Evolutionary conservation across 2,888 invertebrate genomes (phyloP), one percentile per base, ranked within the genome.

Genomic region (Pantelozetes paolii): DNA sequence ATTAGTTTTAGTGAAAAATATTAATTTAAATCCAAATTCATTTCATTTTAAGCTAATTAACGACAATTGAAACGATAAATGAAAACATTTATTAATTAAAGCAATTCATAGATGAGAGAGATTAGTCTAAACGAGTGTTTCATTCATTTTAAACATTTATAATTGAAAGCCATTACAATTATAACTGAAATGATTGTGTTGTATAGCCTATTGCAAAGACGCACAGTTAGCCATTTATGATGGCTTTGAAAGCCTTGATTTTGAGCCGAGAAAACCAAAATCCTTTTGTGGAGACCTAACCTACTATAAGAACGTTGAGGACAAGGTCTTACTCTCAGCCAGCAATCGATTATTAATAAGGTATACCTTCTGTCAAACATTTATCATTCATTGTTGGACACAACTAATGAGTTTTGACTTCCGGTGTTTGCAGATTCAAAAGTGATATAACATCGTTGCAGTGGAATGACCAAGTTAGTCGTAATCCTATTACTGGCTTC

Each of bases 281-380:
- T 78, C 78, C 71, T 83, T 82, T 76, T 84, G 84, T 77, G 84
- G 84, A 15, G 82, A 82, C 76, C 79, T 82, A n/a, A 78, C 80
- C 32, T 83, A 83, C 76, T 83, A 84, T 77, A 81, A 81, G 76
- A 83, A 81, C 40, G 82, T 82, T 36, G 83, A 82, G 32, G 82
- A 83, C 78, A 80, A 81, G 74, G 81, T 81, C 20, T 80, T 82
- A 64, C 77, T 84, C 69, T 82, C 82, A 1, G 78, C 80, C 9
- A 77, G 81, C 40, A 83, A 83, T 78, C 80, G 83, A 72, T 78
- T 83, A 15, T 76, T 82, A 23, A 78, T 83, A 67, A 80, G 81
- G 79, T 81, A 71, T 72, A 42, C 32, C 6, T 79, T 30, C 20
- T 15, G 26, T 59, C 6, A 28, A 11, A 23, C 8, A 20, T 23